Percentiles rank a stretch among this genome's conserved stretches.
phyloP scores from a whole-genome alignment of 2,113 vertebrate species.

The Capra hircus region DNA sequence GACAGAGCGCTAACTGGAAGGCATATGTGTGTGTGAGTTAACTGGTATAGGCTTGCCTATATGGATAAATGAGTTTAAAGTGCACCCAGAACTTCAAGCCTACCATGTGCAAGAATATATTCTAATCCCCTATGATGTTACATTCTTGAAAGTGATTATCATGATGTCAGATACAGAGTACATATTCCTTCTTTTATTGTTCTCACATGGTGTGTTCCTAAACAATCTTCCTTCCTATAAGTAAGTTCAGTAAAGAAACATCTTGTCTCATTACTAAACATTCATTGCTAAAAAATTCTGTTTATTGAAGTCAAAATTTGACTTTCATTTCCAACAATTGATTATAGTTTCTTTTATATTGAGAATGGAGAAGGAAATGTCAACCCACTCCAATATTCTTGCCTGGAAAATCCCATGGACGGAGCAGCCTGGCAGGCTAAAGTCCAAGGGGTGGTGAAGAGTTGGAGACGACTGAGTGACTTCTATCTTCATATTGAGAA shows the following conservation, averaged over 20 bases:
- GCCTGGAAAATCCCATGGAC: fast-evolving
- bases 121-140: background rate
- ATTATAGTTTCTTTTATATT: background rate
- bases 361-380: background rate
- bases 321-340: background rate
- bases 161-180: background rate
- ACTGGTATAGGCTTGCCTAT: background rate
- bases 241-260: background rate
- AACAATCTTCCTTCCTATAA: background rate
- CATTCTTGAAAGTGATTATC: background rate
- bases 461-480: fast-evolving
- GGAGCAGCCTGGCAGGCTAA: background rate
- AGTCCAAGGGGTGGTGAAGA: background rate
- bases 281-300: background rate
- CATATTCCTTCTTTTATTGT: background rate
- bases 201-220: background rate
- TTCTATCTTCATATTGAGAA: background rate
- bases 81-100: background rate
- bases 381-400: background rate
- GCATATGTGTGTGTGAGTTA: background rate
- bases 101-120: background rate
- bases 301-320: background rate
- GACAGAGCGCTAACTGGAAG: background rate
- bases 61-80: background rate
- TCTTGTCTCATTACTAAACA: background rate